phyloP scores from a whole-genome alignment of 37 sponge, comb jelly and placozoan genomes.

The Haliclona indistincta region DNA sequence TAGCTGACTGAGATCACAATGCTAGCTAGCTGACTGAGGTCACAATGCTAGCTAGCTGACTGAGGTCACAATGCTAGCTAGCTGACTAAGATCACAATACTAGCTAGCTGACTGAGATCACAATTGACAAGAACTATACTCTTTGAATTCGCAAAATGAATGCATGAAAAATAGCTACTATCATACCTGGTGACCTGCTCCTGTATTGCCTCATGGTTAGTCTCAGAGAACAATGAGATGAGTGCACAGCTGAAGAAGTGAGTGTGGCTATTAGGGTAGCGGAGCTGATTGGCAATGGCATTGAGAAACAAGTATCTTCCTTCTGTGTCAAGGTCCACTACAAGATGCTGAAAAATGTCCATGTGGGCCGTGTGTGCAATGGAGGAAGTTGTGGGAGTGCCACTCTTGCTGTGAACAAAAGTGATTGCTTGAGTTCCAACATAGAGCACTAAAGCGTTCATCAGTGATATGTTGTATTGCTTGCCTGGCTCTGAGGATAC shows the following conservation, averaged over 20 bases:
- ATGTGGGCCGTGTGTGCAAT: conserved; percentile 96
- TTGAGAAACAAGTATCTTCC: conserved; percentile 99
- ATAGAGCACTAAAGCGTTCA: conserved; percentile 95
- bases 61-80: too few relatives aligned
- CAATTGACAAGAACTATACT: too few relatives aligned
- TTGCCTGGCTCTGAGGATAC: conserved; percentile 80
- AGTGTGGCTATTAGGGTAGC: conserved; percentile 99
- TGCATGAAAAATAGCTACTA: background rate
- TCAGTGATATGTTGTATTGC: conserved; percentile 91
- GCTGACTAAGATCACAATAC: too few relatives aligned
- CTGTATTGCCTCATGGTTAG: conserved; percentile 93
- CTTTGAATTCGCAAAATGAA: too few relatives aligned
- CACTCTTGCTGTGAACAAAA: conserved; percentile 74
- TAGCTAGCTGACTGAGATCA: too few relatives aligned
- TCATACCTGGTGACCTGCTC: conserved; percentile 96
- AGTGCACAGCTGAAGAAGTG: conserved; percentile 99
- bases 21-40: too few relatives aligned
- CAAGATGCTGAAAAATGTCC: conserved; percentile 93
- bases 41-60: too few relatives aligned
- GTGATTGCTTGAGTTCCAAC: conserved; percentile 95
- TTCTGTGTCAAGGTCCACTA: conserved; percentile 95
- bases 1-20: too few relatives aligned
- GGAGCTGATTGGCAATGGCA: conserved; percentile 97
- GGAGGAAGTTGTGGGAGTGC: conserved; percentile 78
- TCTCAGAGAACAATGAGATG: conserved; percentile 91